phyloP scores from a whole-genome alignment of 2,113 vertebrate genomes.

The Scomber scombrus region DNA sequence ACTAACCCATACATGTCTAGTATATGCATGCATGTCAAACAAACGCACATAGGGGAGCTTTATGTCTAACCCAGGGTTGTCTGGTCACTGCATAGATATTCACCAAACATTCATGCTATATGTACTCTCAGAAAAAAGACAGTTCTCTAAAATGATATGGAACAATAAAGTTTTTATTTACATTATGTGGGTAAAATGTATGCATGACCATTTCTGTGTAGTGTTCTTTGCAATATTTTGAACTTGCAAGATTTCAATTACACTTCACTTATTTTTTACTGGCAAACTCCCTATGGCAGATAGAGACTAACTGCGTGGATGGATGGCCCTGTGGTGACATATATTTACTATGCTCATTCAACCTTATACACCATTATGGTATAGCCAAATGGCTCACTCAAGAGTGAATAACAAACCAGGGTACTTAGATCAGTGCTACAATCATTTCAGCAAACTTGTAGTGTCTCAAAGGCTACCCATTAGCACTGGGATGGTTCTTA shows the following conservation, averaged over 20 bases:
- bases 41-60: too few relatives aligned
- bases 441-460: conserved; percentile 33
- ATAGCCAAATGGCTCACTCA: conserved; percentile 36
- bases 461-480: conserved; percentile 9
- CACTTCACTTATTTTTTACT: conserved; percentile 18
- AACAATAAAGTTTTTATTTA: background rate
- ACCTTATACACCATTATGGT: conserved; percentile 25
- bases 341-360: conserved; percentile 40
- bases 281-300: background rate
- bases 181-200: background rate
- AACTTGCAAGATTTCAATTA: background rate
- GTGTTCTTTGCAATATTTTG: background rate
- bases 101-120: background rate
- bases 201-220: background rate
- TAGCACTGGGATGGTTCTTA: background rate
- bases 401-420: conserved; percentile 36
- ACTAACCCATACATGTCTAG: too few relatives aligned
- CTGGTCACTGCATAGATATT: too few relatives aligned
- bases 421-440: conserved; percentile 21
- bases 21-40: too few relatives aligned
- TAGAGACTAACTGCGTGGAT: background rate
- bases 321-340: conserved; percentile 22
- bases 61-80: too few relatives aligned
- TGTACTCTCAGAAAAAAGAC: background rate
- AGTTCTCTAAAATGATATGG: background rate